Conservation (phyloP, 2,888 invertebrate genomes). For the Ptychoptera albimana region DNA sequence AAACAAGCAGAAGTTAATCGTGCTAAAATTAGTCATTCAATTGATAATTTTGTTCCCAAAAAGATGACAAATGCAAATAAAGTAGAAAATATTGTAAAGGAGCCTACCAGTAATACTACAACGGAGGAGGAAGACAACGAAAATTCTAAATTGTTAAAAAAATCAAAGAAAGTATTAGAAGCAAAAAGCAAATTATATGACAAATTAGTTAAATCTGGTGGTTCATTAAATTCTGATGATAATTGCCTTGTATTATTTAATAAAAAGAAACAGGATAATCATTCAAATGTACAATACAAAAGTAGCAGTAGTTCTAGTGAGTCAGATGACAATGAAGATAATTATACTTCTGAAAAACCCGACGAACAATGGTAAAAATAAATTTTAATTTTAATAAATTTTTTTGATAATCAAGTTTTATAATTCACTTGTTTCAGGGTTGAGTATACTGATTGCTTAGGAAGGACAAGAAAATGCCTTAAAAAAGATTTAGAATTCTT, state of each 20-base stretch:
- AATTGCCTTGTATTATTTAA: constrained; percentile 29
- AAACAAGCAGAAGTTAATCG: constrained; percentile 72
- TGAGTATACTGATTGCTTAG: constrained; percentile 78
- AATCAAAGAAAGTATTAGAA: constrained; percentile 29
- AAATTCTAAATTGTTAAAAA: constrained; percentile 23
- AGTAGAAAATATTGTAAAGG: constrained; percentile 18
- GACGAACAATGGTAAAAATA: constrained; percentile 41
- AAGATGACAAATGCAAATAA: constrained; percentile 16
- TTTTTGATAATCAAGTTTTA: constrained; percentile 3
- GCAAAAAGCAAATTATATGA: constrained; percentile 31
- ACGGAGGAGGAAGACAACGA: constrained; percentile 22
- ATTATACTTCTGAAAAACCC: constrained; percentile 21
- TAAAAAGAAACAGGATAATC: constrained; percentile 26
- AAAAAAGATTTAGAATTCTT: constrained; percentile 56
- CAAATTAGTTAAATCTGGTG: constrained; percentile 27
- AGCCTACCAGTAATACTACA: constrained; percentile 20
- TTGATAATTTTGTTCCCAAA: constrained; percentile 35
- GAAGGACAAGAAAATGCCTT: constrained; percentile 71
- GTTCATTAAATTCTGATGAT: constrained; percentile 25
- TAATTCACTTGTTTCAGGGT: constrained; percentile 48
- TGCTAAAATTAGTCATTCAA: constrained; percentile 39
- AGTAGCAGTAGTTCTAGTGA: constrained; percentile 34
- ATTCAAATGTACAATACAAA: constrained; percentile 26
- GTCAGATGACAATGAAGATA: constrained; percentile 19
- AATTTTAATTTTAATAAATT: not conserved